A percentile compares a stretch with the other conserved stretches of the same genome.
These are phyloP conservation scores for Acipenser ruthenus DNA, from an alignment of 2,797 vertebrate species.

Conservation along the genomic window DNA sequence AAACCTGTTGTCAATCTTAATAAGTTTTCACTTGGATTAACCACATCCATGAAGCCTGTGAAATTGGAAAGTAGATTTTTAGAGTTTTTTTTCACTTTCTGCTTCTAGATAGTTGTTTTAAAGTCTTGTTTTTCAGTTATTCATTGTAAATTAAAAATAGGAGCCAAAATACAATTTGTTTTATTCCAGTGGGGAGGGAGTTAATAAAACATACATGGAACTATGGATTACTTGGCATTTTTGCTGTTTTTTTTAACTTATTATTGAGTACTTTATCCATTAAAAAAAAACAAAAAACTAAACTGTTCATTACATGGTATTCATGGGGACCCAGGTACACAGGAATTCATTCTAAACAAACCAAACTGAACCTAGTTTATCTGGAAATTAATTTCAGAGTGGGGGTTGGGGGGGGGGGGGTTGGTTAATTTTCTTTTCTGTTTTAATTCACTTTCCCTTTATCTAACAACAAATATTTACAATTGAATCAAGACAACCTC, in stretches of 20 bases:
- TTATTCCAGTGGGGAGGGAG: slow-evolving; percentile 41
- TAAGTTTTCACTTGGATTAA: slow-evolving; percentile 31
- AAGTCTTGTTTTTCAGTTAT: slow-evolving; percentile 36
- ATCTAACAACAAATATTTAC: too few relatives aligned
- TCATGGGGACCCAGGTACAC: too few relatives aligned
- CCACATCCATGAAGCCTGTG: slow-evolving; percentile 33
- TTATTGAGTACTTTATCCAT: too few relatives aligned
- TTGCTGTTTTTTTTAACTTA: neutral
- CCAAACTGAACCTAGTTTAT: too few relatives aligned
- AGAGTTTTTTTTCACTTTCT: slow-evolving; percentile 54
- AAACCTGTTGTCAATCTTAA: slow-evolving; percentile 51
- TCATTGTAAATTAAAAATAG: slow-evolving; percentile 37
- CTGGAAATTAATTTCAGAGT: too few relatives aligned
- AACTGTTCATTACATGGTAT: too few relatives aligned
- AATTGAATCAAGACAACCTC: too few relatives aligned
- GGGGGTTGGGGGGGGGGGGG: too few relatives aligned
- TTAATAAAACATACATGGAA: slow-evolving; percentile 38
- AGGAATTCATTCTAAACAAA: too few relatives aligned
- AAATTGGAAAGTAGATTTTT: slow-evolving; percentile 30
- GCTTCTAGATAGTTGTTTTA: slow-evolving; percentile 24
- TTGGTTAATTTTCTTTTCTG: too few relatives aligned
- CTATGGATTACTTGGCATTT: slow-evolving; percentile 9
- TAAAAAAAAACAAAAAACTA: too few relatives aligned
- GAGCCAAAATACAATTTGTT: slow-evolving; percentile 34
- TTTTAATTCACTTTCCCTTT: too few relatives aligned